These are phyloP conservation scores for Callinectes sapidus DNA, from an alignment of 2,888 invertebrate species.

Conservation along the genomic window DNA sequence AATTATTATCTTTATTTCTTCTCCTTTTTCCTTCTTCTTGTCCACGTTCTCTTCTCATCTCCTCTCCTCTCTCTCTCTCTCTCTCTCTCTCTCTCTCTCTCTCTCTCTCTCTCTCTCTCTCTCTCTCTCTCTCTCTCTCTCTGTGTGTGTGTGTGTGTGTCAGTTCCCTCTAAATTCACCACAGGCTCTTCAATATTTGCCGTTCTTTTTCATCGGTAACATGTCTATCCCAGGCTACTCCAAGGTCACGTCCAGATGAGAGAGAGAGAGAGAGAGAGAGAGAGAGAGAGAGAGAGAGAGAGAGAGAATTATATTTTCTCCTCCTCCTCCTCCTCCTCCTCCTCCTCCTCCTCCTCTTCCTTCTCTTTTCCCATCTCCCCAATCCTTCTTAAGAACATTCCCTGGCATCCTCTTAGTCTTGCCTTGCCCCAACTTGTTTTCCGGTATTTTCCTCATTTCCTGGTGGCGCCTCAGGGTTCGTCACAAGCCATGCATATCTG, in stretches of 20 bases:
- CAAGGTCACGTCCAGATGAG: not conserved
- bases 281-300: constrained; percentile 39
- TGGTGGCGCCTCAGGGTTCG: not conserved
- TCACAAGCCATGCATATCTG: not conserved
- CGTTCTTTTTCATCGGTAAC: no score
- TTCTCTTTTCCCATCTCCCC: not conserved
- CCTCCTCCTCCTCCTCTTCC: not conserved
- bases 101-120: not conserved
- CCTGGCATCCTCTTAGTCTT: not conserved
- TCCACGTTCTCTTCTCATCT: not conserved
- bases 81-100: not conserved
- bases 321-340: no score
- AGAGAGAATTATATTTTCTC: not conserved
- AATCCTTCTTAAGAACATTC: not conserved
- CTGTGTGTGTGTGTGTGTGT: no score
- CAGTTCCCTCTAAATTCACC: no score
- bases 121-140: not conserved
- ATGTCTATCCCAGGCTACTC: no score
- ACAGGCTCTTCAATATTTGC: no score
- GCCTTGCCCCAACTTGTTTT: not conserved
- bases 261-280: constrained; percentile 15
- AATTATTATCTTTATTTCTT: no score
- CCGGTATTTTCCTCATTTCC: not conserved
- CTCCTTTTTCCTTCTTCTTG: not conserved
- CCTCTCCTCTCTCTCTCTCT: not conserved